These are phyloP conservation scores for Prietella phreatophila DNA, from an alignment of 2,113 vertebrate genomes.

Conservation along the genomic window DNA sequence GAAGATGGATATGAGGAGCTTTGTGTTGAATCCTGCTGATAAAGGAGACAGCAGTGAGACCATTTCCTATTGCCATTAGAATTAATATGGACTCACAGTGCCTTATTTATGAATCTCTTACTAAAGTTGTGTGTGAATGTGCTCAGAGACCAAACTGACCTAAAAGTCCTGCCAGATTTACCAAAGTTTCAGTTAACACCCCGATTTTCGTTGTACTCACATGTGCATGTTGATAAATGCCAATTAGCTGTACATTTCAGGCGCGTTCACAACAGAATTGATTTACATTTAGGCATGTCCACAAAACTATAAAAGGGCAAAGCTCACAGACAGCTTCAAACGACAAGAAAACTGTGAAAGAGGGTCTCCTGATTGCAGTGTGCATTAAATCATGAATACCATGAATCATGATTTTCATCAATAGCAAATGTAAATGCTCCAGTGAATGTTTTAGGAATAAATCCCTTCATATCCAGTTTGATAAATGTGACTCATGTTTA, in stretches of 20 bases:
- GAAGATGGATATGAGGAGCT: conserved; percentile 65
- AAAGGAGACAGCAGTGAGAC: conserved; percentile 59
- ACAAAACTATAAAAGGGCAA: background rate
- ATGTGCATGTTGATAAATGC: background rate
- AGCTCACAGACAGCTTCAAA: background rate
- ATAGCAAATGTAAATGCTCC: background rate
- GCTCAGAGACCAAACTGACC: background rate
- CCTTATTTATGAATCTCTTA: background rate
- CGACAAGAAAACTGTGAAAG: background rate
- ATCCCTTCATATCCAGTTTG: background rate
- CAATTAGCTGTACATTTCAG: background rate
- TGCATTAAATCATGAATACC: background rate
- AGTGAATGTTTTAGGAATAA: background rate
- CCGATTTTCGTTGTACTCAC: background rate
- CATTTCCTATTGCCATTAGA: background rate
- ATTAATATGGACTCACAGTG: background rate
- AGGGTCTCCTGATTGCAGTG: background rate
- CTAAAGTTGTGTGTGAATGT: background rate
- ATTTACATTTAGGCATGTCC: background rate
- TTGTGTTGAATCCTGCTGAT: conserved; percentile 65
- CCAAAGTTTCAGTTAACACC: background rate
- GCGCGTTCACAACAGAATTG: background rate
- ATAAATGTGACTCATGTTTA: background rate
- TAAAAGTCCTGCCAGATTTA: background rate
- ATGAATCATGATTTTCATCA: background rate